Percentiles rank a stretch among this genome's conserved stretches.
Evolutionary conservation across 2,113 vertebrate genomes (phyloP).

Genomic region (Colaptes auratus): DNA sequence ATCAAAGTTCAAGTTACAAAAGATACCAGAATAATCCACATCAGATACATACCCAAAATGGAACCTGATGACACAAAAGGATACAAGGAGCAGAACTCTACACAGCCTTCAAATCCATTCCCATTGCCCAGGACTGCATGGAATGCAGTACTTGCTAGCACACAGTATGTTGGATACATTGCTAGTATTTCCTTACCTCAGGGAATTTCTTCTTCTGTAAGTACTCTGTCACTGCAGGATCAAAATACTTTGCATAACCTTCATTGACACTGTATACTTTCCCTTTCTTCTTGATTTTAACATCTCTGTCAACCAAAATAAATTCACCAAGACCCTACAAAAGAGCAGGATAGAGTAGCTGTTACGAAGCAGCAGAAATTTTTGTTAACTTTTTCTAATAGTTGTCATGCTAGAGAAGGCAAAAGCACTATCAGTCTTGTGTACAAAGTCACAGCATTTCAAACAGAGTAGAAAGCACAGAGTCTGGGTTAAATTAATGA

Average conservation of each 20-base stretch:
- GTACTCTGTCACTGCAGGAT: constrained; percentile 89
- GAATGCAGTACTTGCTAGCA: not conserved
- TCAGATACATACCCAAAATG: not conserved
- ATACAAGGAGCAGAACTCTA: not conserved
- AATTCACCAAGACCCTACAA: constrained; percentile 92
- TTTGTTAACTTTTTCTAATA: not conserved
- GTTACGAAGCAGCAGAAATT: not conserved
- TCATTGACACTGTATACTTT: constrained; percentile 97
- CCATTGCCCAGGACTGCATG: not conserved
- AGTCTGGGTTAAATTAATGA: not conserved
- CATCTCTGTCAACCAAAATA: constrained; percentile 90
- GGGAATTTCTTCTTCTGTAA: constrained; percentile 95
- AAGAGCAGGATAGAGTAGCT: not conserved
- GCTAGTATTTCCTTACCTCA: constrained; percentile 80
- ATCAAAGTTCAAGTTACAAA: not conserved
- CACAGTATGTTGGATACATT: not conserved
- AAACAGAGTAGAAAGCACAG: not conserved
- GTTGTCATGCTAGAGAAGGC: not conserved
- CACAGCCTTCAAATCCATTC: not conserved
- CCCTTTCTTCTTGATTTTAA: constrained; percentile 92
- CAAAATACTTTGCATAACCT: constrained; percentile 95
- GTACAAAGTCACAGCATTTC: not conserved
- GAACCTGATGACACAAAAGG: not conserved
- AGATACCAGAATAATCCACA: not conserved
- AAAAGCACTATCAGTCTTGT: not conserved